A percentile compares a stretch with the other conserved stretches of the same genome.
These are phyloP conservation scores for Neocloeon triangulifer DNA, from an alignment of 1,140 invertebrate species.

Conservation along the genomic window DNA sequence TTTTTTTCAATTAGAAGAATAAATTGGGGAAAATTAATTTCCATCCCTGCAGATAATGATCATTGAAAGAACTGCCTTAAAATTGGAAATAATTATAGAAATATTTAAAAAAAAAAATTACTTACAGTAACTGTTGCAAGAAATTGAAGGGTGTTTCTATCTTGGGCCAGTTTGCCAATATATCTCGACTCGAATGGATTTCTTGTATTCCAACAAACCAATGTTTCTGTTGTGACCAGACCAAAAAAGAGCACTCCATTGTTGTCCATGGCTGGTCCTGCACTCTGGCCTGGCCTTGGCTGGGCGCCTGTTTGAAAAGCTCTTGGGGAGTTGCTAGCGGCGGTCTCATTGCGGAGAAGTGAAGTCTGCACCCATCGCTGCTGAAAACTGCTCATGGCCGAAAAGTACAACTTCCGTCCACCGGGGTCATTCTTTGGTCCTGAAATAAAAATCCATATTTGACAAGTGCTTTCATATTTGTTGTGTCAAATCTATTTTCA, in stretches of 20 bases:
- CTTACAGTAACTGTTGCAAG: not conserved
- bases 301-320: too few relatives aligned
- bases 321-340: not conserved
- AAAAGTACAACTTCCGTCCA: conserved; percentile 45
- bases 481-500: too few relatives aligned
- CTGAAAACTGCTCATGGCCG: conserved; percentile 40
- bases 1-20: too few relatives aligned
- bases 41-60: too few relatives aligned
- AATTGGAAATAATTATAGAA: too few relatives aligned
- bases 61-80: too few relatives aligned
- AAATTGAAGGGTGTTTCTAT: conserved; percentile 2
- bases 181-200: not conserved
- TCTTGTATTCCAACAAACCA: conserved; percentile 17
- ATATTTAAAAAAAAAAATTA: too few relatives aligned
- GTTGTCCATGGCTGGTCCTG: conserved; percentile 14
- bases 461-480: too few relatives aligned
- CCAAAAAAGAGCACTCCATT: conserved; percentile 16
- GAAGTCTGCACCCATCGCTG: conserved; percentile 41
- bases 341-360: conserved; percentile 18
- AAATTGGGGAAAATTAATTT: too few relatives aligned
- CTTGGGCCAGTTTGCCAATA: not conserved
- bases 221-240: conserved; percentile 12
- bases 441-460: too few relatives aligned
- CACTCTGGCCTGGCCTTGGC: conserved; percentile 14
- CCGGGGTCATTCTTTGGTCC: not conserved